phyloP scores from a whole-genome alignment of 2,113 vertebrate species.

The Delphinus delphis region DNA sequence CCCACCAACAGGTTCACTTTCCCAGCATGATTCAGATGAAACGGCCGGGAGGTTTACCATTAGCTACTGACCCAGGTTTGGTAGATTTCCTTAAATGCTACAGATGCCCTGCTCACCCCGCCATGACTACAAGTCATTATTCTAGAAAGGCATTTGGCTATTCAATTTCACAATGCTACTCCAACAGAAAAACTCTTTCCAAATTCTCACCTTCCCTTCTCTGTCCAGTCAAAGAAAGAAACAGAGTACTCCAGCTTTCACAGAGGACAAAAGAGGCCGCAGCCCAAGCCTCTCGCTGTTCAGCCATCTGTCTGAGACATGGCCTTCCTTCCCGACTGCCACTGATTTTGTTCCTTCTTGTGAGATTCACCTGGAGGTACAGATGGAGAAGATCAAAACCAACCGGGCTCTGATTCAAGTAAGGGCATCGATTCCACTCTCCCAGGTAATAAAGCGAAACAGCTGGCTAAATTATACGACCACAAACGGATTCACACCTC shows the following conservation, averaged over 20 bases:
- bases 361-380: neutral
- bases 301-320: neutral
- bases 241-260: neutral
- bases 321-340: neutral
- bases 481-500: neutral
- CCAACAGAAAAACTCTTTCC: constrained; percentile 8
- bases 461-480: neutral
- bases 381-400: neutral
- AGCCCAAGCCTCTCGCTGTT: neutral
- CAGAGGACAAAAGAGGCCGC: neutral
- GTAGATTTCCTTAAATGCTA: neutral
- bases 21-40: constrained; percentile 30
- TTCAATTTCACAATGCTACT: neutral
- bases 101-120: neutral
- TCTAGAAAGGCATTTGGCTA: constrained; percentile 36
- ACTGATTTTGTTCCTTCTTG: neutral
- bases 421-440: neutral
- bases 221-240: neutral
- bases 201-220: constrained; percentile 1
- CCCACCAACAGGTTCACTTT: constrained; percentile 23
- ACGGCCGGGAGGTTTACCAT: neutral
- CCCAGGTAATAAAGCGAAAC: constrained; percentile 29
- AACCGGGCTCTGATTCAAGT: neutral
- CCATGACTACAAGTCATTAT: neutral
- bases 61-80: neutral